Percentiles rank a stretch among this genome's conserved stretches.
phyloP scores from a whole-genome alignment of 2,888 invertebrate species.

The Ischnura elegans region DNA sequence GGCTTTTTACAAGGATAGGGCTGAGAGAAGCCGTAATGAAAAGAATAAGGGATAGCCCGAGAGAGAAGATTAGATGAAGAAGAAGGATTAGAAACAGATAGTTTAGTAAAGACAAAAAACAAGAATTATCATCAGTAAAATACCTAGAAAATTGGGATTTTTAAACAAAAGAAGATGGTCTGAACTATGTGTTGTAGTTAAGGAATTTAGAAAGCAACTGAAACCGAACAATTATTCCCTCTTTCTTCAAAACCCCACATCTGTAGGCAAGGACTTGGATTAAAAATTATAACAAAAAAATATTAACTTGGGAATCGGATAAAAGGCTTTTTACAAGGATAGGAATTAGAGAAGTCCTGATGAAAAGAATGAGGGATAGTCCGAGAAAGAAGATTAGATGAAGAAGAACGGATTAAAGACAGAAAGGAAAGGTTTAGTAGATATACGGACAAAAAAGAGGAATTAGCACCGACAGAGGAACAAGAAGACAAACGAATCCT shows the following conservation, averaged over 20 bases:
- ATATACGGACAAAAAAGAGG: neutral
- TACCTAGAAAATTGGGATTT: too few species aligned
- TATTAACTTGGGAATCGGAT: too few species aligned
- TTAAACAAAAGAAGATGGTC: too few species aligned
- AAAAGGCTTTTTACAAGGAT: too few species aligned
- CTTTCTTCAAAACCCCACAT: neutral
- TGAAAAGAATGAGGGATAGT: too few species aligned
- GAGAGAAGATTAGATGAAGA: neutral
- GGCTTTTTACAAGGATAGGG: too few species aligned
- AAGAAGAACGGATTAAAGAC: neutral
- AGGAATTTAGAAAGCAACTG: too few species aligned
- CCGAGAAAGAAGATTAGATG: neutral
- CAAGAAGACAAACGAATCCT: constrained; percentile 30
- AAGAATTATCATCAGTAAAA: neutral
- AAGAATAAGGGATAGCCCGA: neutral
- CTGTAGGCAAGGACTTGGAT: neutral
- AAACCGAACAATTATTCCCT: too few species aligned
- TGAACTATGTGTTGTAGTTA: too few species aligned
- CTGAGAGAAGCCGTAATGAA: too few species aligned
- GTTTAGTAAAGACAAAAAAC: neutral
- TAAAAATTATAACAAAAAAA: too few species aligned
- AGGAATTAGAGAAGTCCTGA: too few species aligned
- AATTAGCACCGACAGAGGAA: neutral
- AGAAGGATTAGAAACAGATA: neutral
- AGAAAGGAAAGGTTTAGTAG: neutral